A percentile compares a stretch with the other conserved stretches of the same genome.
phyloP scores from a whole-genome alignment of 2,888 invertebrate genomes.

The Lepidochrysops patricia region DNA sequence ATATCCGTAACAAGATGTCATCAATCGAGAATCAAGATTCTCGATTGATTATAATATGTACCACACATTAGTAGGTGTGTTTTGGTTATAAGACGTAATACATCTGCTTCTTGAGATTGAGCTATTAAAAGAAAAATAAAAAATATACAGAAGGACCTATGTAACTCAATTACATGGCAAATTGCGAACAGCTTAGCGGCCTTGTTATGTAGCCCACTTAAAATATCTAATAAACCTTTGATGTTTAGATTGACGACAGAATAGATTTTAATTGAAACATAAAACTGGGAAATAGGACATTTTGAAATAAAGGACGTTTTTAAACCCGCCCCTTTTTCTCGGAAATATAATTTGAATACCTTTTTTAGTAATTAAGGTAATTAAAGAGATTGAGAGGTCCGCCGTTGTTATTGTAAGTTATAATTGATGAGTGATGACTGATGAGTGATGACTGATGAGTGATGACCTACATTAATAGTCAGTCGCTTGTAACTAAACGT shows the following conservation, averaged over 20 bases:
- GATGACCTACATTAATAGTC: too few relatives aligned
- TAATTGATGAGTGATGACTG: too few relatives aligned
- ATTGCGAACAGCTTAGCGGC: not conserved
- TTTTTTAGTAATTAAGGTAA: not conserved
- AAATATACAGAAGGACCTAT: not conserved
- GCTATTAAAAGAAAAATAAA: too few relatives aligned
- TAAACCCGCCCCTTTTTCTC: not conserved
- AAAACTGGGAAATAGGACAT: not conserved
- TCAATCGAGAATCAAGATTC: too few relatives aligned
- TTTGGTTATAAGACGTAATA: too few relatives aligned
- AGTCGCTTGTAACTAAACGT: too few relatives aligned
- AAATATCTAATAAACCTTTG: not conserved
- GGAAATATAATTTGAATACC: not conserved
- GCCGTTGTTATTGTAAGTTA: too few relatives aligned
- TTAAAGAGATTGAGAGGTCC: not conserved
- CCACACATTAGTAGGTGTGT: too few relatives aligned
- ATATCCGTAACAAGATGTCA: too few relatives aligned
- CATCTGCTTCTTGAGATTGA: too few relatives aligned
- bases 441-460: too few relatives aligned
- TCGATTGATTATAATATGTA: too few relatives aligned
- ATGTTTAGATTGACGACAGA: not conserved
- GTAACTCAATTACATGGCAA: not conserved
- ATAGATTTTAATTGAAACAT: not conserved
- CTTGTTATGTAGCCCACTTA: constrained; percentile 4
- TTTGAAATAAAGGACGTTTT: not conserved